Base-by-base conservation (phyloP, 2,888 invertebrate genomes). In the Agriopis aurantiaria region DNA sequence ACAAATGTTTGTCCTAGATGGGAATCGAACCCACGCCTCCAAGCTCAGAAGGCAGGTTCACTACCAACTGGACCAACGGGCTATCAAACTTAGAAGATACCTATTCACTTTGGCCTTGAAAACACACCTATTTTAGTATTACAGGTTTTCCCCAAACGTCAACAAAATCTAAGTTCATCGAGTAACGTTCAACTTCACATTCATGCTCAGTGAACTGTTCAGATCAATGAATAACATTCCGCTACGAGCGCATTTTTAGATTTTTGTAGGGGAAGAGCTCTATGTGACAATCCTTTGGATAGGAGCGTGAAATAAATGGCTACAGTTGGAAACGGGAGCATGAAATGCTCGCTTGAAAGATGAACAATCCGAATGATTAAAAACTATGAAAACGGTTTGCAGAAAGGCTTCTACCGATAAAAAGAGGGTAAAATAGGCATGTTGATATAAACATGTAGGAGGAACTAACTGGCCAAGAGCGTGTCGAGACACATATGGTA, bases 171-270 rank as follows among this genome's bases (percentile, higher is more conserved):
- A 23, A 17, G 40, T 52, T 58, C 43, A 61, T 56, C 51, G 60
- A 40, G 45, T 45, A 56, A 61, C 23, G 51, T 53, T 43, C 23
- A 12, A 53, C 11, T 58, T 62, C 52, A 58, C 53, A 69, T 69
- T 69, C 56, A 48, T 63, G 66, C 23, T 66, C 63, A 66, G 14
- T 67, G 62, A 58, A 59, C 49, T 63, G 65, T 66, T 58, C 58
- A 48, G 53, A 55, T 58, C 62, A 57, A 60, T 61, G 65, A 61
- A 62, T 48, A 65, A 46, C 51, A 58, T 61, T 65, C 57, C 51
- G 58, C 46, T 53, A 46, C 10, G 48, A 10, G 45, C 12, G 65
- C 23, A 52, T 57, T 57, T 65, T 61, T 23, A 43, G 65, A 10
- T 57, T 69, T 69, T 55, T 57, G 12, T 45, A 14, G 33, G 33